phyloP scores from a whole-genome alignment of 2,888 invertebrate species.

The Apamea monoglypha region DNA sequence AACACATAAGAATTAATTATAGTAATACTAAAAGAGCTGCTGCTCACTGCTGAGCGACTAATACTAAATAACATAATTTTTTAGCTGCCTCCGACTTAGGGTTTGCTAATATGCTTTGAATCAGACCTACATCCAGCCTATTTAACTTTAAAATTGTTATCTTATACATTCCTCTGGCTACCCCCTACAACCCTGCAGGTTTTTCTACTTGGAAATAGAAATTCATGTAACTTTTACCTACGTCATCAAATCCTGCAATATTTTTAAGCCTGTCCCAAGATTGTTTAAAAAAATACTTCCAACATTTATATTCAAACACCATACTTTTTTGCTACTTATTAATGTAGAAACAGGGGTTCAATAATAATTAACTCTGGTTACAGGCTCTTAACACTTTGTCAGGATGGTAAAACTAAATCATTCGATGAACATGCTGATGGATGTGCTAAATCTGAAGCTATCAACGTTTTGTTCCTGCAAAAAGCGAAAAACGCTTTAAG shows the following conservation, averaged over 20 bases:
- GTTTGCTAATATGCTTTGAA: no score
- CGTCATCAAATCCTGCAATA: background rate
- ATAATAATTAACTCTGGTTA: slow-evolving; percentile 10
- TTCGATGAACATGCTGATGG: slow-evolving; percentile 96
- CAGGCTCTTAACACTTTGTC: slow-evolving; percentile 89
- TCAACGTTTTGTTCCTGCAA: slow-evolving; percentile 83
- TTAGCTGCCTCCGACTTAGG: no score
- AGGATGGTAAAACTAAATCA: slow-evolving; percentile 95
- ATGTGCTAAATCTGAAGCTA: slow-evolving; percentile 94
- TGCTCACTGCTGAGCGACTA: no score
- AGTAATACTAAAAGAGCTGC: no score
- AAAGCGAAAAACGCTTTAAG: slow-evolving; percentile 57
- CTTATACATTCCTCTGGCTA: no score
- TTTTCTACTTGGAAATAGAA: background rate
- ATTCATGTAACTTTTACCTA: background rate
- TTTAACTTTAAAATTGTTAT: no score
- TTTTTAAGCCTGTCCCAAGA: background rate
- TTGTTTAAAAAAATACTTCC: background rate
- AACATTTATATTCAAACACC: background rate
- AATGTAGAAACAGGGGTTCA: background rate
- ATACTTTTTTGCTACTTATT: background rate
- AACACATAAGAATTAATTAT: no score
- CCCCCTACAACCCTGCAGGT: background rate
- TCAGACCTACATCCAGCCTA: no score
- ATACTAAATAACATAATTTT: no score